Percentiles rank a stretch among this genome's conserved stretches.
Conservation (phyloP, 2,113 vertebrate species). For the Grammomys dolichurus region DNA sequence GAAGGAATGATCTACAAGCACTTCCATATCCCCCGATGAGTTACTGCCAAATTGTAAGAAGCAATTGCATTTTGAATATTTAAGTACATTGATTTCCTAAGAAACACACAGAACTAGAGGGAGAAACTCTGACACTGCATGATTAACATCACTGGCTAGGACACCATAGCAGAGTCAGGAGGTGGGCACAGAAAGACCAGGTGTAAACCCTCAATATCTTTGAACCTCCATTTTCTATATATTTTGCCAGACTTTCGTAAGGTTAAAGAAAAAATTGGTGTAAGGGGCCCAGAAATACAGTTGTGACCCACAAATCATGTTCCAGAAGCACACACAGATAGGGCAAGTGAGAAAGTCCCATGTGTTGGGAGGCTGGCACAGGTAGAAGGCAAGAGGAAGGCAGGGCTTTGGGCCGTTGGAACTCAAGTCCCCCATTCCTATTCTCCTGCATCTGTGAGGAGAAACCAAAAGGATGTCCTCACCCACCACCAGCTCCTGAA, state of each 20-base stretch:
- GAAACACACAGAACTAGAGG: neutral
- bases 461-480: neutral
- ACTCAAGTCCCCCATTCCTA: neutral
- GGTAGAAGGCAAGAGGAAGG: neutral
- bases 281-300: neutral
- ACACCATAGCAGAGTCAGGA: neutral
- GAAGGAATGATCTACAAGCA: neutral
- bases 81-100: constrained; percentile 24
- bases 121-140: neutral
- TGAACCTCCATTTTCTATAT: constrained; percentile 11
- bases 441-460: neutral
- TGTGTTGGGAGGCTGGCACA: neutral
- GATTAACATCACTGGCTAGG: neutral
- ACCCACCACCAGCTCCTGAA: neutral
- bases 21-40: neutral
- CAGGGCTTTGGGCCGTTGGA: neutral
- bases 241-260: neutral
- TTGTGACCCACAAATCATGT: neutral
- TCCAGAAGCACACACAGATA: neutral
- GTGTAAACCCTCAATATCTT: neutral
- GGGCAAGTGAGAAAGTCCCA: neutral
- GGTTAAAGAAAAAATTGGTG: constrained; percentile 30
- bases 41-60: neutral
- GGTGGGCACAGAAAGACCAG: neutral
- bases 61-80: neutral